Percentiles rank a stretch among this genome's conserved stretches.
Conservation (phyloP, 2,113 vertebrate species). For the Promerops cafer region DNA sequence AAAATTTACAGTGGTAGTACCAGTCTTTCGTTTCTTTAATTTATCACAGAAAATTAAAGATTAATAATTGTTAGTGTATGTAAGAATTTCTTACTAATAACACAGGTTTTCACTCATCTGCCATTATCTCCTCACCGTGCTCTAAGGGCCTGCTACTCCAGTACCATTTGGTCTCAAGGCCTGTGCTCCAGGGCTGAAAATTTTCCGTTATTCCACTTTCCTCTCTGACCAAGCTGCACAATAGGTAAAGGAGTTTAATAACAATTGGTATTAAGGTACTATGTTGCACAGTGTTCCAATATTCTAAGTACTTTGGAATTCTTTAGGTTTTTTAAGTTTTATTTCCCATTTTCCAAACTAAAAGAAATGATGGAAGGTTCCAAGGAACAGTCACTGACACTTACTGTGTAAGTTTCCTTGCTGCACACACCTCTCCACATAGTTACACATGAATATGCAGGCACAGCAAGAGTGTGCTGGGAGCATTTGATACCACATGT, state of each 20-base stretch:
- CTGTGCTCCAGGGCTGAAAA: accelerated
- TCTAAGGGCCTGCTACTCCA: background rate
- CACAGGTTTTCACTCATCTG: background rate
- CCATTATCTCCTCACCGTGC: background rate
- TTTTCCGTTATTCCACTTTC: background rate
- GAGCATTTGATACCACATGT: background rate
- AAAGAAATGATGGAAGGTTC: background rate
- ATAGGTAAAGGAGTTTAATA: background rate
- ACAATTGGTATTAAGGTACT: background rate
- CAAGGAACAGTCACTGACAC: background rate
- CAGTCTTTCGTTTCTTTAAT: background rate
- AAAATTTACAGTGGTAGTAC: background rate
- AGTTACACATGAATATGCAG: accelerated
- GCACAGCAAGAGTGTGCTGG: accelerated
- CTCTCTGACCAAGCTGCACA: background rate
- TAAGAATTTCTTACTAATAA: background rate
- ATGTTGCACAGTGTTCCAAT: background rate
- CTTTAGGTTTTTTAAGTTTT: background rate
- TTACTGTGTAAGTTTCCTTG: background rate
- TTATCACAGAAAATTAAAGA: background rate
- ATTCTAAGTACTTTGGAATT: background rate
- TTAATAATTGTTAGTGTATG: background rate
- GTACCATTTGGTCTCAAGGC: background rate
- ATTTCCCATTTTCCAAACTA: background rate
- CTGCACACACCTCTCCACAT: accelerated